Evolutionary conservation across 2,888 invertebrate species (phyloP).

Genomic region (Trilocha varians): DNA sequence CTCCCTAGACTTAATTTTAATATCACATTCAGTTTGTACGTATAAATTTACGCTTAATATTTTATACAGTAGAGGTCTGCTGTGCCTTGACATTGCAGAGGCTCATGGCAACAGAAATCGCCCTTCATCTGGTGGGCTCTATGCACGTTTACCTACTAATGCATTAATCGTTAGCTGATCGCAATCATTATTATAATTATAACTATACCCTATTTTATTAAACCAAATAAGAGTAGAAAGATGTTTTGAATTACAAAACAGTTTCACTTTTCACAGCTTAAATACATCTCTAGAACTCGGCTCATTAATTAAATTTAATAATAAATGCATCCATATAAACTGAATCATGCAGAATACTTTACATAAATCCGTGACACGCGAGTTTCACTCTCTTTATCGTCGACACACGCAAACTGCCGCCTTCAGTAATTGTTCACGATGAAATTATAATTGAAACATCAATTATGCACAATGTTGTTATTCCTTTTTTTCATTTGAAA

Average conservation of each 20-base stretch:
- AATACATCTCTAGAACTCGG: background rate
- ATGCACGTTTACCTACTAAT: too few species aligned
- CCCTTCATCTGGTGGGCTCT: too few species aligned
- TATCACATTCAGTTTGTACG: too few species aligned
- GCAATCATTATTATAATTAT: too few species aligned
- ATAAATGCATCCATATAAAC: background rate
- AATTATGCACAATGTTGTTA: slow-evolving; percentile 6
- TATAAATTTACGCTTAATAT: too few species aligned
- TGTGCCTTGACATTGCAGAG: too few species aligned
- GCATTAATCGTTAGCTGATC: too few species aligned
- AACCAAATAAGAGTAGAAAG: too few species aligned
- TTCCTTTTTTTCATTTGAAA: background rate
- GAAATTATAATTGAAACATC: slow-evolving; percentile 16
- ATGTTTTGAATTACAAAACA: background rate
- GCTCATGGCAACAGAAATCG: too few species aligned
- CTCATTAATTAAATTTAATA: background rate
- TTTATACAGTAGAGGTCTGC: too few species aligned
- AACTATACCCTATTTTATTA: too few species aligned
- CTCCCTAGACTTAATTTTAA: too few species aligned
- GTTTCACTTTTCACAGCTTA: background rate
- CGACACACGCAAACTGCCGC: slow-evolving; percentile 13
- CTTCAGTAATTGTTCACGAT: slow-evolving; percentile 11
- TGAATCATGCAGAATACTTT: background rate
- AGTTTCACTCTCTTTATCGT: slow-evolving; percentile 22
- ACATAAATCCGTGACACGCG: slow-evolving; percentile 14